phyloP scores from a whole-genome alignment of 2,888 invertebrate species.

The Leptopilina drosophilae region DNA sequence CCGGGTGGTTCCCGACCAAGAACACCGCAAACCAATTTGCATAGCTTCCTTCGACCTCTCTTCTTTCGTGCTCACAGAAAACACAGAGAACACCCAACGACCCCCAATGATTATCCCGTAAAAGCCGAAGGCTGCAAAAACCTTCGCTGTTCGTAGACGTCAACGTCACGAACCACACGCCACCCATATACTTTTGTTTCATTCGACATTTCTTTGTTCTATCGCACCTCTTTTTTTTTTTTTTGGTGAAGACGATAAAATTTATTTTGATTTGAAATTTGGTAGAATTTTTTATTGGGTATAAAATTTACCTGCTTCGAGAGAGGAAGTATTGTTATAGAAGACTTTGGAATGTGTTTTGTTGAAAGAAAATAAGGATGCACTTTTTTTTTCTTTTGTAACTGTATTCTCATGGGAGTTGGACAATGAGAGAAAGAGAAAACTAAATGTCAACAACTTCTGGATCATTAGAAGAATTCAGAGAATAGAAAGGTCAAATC shows the following conservation, averaged over 20 bases:
- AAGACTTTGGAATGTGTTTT: too few species aligned
- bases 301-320: too few species aligned
- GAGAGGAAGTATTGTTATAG: too few species aligned
- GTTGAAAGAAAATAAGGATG: not conserved
- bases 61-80: slow-evolving; percentile 44
- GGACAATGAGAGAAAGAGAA: slow-evolving; percentile 6
- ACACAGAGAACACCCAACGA: slow-evolving; percentile 45
- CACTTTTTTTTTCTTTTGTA: not conserved
- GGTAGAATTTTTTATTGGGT: too few species aligned
- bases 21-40: slow-evolving; percentile 59
- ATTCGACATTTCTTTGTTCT: slow-evolving; percentile 52
- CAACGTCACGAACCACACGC: slow-evolving; percentile 59
- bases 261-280: too few species aligned
- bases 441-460: slow-evolving; percentile 13
- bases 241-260: too few species aligned
- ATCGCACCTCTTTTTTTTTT: not conserved
- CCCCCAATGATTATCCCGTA: slow-evolving; percentile 62
- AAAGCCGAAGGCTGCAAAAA: slow-evolving; percentile 58
- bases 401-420: not conserved
- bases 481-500: not conserved
- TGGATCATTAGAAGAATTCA: slow-evolving; percentile 15
- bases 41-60: slow-evolving; percentile 64
- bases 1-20: slow-evolving; percentile 44
- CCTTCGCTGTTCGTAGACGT: slow-evolving; percentile 59
- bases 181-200: slow-evolving; percentile 56